Percentiles rank a stretch among this genome's conserved stretches.
Evolutionary conservation across 2,888 invertebrate species (phyloP).

Genomic region (Pollenia griseotomentosa): DNA sequence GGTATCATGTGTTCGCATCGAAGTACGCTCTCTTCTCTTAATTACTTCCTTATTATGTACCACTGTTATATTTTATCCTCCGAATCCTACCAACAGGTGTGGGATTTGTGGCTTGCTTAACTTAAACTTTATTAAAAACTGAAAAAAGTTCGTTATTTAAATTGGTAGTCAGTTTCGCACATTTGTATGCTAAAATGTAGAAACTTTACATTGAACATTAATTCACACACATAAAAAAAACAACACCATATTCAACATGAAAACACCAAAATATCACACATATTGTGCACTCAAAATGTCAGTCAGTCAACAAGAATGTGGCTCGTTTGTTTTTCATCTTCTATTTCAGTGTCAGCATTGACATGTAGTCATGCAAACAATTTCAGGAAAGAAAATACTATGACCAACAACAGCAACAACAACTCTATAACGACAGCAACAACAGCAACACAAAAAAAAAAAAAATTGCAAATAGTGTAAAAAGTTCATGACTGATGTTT

Average conservation of each 20-base stretch:
- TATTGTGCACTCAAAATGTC: constrained; percentile 73
- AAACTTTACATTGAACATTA: constrained; percentile 5
- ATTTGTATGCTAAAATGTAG: not conserved
- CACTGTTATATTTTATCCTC: too few relatives aligned
- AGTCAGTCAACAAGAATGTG: constrained; percentile 72
- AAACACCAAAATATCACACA: constrained; percentile 29
- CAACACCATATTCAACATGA: not conserved
- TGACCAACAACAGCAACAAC: constrained; percentile 24
- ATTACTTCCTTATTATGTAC: too few relatives aligned
- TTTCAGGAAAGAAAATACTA: constrained; percentile 71
- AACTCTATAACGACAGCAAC: not conserved
- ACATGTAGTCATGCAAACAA: constrained; percentile 74
- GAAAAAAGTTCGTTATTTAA: too few relatives aligned
- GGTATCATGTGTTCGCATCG: too few relatives aligned
- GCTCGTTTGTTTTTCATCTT: constrained; percentile 73
- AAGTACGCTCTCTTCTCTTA: too few relatives aligned
- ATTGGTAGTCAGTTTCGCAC: not conserved
- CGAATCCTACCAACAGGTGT: too few relatives aligned
- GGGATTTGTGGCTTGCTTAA: too few relatives aligned
- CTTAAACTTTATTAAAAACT: too few relatives aligned
- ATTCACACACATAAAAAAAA: not conserved
- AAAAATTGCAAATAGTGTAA: constrained; percentile 64
- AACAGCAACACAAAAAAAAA: constrained; percentile 23
- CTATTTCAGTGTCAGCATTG: constrained; percentile 73
- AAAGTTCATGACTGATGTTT: constrained; percentile 71